phyloP scores from a whole-genome alignment of 2,113 vertebrate species.

The Cromileptes altivelis region DNA sequence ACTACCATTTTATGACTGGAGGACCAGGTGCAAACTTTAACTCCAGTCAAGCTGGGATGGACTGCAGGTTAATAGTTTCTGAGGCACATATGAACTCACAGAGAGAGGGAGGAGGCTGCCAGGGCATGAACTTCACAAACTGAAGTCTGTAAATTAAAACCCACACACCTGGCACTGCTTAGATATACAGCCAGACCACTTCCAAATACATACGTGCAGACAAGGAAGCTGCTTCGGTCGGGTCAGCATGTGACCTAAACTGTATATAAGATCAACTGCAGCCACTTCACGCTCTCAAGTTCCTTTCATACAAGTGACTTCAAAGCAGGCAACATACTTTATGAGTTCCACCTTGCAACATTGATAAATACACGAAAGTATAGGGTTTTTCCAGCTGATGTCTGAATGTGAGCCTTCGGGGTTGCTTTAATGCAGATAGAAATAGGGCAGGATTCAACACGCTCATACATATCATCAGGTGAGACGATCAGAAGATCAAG shows the following conservation, averaged over 20 bases:
- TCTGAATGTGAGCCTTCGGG: constrained; percentile 26
- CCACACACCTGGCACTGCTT: constrained; percentile 59
- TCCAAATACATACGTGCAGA: constrained; percentile 42
- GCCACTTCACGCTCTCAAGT: constrained; percentile 23
- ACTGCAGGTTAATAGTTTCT: constrained; percentile 37
- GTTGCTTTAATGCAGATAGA: constrained; percentile 43
- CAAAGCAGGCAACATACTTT: constrained; percentile 42
- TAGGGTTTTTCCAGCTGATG: constrained; percentile 18
- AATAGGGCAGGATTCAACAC: constrained; percentile 57
- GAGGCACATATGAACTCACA: not conserved
- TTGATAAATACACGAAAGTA: constrained; percentile 25
- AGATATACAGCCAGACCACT: constrained; percentile 48
- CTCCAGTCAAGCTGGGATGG: constrained; percentile 39
- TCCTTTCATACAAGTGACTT: constrained; percentile 30
- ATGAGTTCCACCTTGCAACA: constrained; percentile 6
- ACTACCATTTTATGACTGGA: constrained; percentile 64
- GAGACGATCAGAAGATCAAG: constrained; percentile 23
- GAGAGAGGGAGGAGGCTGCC: constrained; percentile 18
- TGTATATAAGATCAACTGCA: constrained; percentile 29
- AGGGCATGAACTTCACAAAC: constrained; percentile 42
- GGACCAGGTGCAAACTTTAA: constrained; percentile 69
- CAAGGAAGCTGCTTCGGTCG: constrained; percentile 10
- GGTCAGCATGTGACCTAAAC: constrained; percentile 19
- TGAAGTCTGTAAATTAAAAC: constrained; percentile 56
- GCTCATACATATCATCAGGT: constrained; percentile 38